These are phyloP conservation scores for Orussus abietinus DNA, from an alignment of 1,140 invertebrate genomes.

Conservation along the genomic window DNA sequence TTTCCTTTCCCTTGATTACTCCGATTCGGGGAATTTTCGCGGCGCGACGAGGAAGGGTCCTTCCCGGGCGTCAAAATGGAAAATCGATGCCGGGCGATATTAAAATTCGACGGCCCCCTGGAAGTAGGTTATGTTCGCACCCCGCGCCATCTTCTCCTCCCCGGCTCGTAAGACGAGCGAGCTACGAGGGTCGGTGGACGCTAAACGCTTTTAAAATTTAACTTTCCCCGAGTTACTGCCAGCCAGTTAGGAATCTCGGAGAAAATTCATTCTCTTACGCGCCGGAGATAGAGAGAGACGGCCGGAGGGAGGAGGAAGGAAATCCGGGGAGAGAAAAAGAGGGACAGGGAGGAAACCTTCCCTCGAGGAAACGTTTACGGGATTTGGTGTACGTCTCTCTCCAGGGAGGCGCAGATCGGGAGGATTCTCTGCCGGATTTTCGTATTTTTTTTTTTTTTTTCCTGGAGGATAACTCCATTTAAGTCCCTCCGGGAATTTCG, in stretches of 20 bases:
- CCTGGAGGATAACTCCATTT: no score
- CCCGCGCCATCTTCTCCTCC: conserved; percentile 5
- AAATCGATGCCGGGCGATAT: conserved; percentile 35
- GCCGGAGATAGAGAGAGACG: conserved; percentile 3
- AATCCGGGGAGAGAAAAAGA: conserved; percentile 2
- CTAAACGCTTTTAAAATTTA: conserved; percentile 34
- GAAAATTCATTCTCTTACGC: conserved; percentile 18
- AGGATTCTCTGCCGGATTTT: no score
- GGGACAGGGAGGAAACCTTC: no score
- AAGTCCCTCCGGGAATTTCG: no score
- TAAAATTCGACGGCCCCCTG: conserved; percentile 29
- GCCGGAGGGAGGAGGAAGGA: conserved; percentile 2
- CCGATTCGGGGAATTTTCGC: no score
- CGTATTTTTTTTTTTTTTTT: no score
- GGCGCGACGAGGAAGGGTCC: no score
- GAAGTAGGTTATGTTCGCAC: conserved; percentile 26
- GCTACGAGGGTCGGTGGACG: conserved; percentile 23
- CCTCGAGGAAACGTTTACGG: no score
- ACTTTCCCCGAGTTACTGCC: conserved; percentile 21
- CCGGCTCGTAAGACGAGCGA: conserved; percentile 19
- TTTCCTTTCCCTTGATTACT: no score
- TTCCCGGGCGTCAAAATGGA: conserved; percentile 20
- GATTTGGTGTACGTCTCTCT: no score
- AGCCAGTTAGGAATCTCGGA: conserved; percentile 15
- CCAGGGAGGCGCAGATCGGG: no score